These are phyloP conservation scores for Polyergus mexicanus DNA, from an alignment of 1,140 invertebrate genomes.

Conservation along the genomic window DNA sequence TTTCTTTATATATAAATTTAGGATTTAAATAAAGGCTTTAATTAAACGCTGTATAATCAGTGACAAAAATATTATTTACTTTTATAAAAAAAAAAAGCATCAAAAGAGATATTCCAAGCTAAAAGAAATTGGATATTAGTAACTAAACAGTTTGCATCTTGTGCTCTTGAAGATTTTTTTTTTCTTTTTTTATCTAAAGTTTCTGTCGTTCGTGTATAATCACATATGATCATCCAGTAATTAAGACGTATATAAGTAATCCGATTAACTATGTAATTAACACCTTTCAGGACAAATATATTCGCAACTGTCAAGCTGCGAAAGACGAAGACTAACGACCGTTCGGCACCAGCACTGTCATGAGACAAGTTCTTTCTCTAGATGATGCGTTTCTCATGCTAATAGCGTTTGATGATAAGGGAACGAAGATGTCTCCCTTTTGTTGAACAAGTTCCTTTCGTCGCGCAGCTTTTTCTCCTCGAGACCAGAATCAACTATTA, in stretches of 20 bases:
- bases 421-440: conserved; percentile 25
- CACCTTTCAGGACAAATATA: conserved; percentile 91
- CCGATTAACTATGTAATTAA: conserved; percentile 43
- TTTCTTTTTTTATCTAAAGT: not conserved
- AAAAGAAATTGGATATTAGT: not conserved
- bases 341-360: conserved; percentile 90
- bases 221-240: not conserved
- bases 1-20: conserved; percentile 5
- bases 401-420: conserved; percentile 39
- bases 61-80: not conserved
- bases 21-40: not conserved
- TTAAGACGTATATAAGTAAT: not conserved
- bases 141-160: no score
- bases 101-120: not conserved
- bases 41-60: not conserved
- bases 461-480: conserved; percentile 35
- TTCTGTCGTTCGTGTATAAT: not conserved
- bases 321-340: conserved; percentile 94
- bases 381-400: conserved; percentile 51
- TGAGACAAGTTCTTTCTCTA: conserved; percentile 78
- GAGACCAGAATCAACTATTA: conserved; percentile 44
- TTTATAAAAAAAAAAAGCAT: not conserved
- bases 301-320: conserved; percentile 95
- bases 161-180: no score
- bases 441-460: conserved; percentile 70